Evolutionary conservation across 2,888 invertebrate species (phyloP).

Genomic region (Philonicus albiceps): DNA sequence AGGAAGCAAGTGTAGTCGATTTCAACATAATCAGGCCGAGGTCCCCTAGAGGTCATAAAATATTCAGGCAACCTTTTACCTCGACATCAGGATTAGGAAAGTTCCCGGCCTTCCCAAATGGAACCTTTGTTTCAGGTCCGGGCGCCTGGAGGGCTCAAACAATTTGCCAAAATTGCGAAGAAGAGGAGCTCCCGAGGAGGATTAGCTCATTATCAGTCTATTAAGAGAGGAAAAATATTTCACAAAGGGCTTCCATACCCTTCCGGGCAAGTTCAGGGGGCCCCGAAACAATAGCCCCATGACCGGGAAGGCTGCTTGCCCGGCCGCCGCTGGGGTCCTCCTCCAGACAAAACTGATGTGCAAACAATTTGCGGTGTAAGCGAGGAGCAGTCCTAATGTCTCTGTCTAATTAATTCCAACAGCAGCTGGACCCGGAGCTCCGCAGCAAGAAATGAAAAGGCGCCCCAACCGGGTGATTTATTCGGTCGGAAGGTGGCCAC

Average conservation of each 20-base stretch:
- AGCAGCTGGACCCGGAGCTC: background rate
- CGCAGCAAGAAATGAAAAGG: conserved; percentile 15
- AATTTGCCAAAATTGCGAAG: conserved; percentile 17
- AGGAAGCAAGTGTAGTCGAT: conserved; percentile 1
- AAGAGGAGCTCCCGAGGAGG: conserved; percentile 13
- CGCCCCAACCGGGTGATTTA: conserved; percentile 19
- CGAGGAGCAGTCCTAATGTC: conserved; percentile 22
- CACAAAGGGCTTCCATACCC: conserved; percentile 9
- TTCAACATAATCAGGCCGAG: conserved; percentile 1
- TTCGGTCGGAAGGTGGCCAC: conserved; percentile 21
- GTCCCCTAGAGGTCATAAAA: conserved; percentile 2
- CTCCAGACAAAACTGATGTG: conserved; percentile 33
- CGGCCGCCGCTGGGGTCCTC: background rate
- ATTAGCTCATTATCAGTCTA: conserved; percentile 36
- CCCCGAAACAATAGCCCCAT: conserved; percentile 2
- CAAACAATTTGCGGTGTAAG: conserved; percentile 34
- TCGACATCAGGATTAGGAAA: conserved; percentile 16
- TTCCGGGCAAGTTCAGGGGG: background rate
- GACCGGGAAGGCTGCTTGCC: background rate
- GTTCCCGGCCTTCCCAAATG: conserved; percentile 4
- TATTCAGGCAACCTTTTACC: conserved; percentile 28
- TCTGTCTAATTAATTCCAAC: conserved; percentile 33
- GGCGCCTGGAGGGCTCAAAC: background rate
- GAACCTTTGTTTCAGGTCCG: conserved; percentile 8
- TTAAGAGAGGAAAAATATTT: conserved; percentile 31